phyloP scores from a whole-genome alignment of 2,888 invertebrate genomes.

The Eulithis testata region DNA sequence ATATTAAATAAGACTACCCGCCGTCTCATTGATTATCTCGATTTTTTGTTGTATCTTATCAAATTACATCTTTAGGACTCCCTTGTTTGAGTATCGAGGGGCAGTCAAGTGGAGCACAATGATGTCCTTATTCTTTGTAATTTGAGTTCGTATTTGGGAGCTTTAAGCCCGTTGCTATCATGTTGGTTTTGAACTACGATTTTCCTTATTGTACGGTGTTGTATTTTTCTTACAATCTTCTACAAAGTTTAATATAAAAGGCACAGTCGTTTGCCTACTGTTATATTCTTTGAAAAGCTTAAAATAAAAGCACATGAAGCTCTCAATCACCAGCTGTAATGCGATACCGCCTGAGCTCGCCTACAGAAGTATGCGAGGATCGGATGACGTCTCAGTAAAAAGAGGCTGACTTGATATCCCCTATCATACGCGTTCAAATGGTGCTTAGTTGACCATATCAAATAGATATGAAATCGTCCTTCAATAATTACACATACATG shows the following conservation, averaged over 20 bases:
- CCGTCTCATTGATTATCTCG: slow-evolving; percentile 27
- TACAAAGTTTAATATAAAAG: not conserved
- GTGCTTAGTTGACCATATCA: not conserved
- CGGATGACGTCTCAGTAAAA: slow-evolving; percentile 16
- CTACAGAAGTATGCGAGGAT: slow-evolving; percentile 2
- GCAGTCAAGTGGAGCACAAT: slow-evolving; percentile 20
- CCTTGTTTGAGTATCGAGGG: slow-evolving; percentile 14
- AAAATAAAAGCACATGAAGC: slow-evolving; percentile 5
- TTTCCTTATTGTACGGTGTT: not conserved
- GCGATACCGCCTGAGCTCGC: slow-evolving; percentile 16
- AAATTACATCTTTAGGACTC: slow-evolving; percentile 26
- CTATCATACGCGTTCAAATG: slow-evolving; percentile 3
- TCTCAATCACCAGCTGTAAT: slow-evolving; percentile 16
- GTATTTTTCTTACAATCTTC: not conserved
- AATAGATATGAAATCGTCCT: not conserved
- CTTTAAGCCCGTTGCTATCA: slow-evolving; percentile 10
- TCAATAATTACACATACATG: not conserved
- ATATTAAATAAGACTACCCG: slow-evolving; percentile 24
- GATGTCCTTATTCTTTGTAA: slow-evolving; percentile 21
- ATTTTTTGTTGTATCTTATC: slow-evolving; percentile 29
- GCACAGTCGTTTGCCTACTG: too few species aligned
- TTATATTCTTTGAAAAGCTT: slow-evolving; percentile 6
- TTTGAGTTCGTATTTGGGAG: slow-evolving; percentile 9
- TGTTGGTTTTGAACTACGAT: not conserved
- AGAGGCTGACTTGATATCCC: slow-evolving; percentile 3